Evolutionary conservation across 2,888 invertebrate species (phyloP).

Genomic region (Pseudanteris insignis): DNA sequence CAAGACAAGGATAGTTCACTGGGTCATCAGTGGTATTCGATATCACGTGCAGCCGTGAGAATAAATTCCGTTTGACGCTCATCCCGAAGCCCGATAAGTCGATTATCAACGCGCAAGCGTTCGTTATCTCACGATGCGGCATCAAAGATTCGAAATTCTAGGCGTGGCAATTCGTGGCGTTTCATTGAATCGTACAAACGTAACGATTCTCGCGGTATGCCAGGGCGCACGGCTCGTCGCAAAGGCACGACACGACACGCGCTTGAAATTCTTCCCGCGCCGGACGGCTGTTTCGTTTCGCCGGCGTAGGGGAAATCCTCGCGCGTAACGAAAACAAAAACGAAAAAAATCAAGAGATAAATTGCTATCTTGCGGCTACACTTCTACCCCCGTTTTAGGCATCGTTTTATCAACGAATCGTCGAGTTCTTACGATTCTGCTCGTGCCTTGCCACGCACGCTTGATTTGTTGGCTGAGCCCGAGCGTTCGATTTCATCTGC

Average conservation of each 20-base stretch:
- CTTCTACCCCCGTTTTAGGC: conserved; percentile 38
- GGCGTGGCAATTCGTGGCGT: no score
- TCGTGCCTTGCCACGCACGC: conserved; percentile 32
- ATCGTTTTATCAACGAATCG: conserved; percentile 44
- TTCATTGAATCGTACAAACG: conserved; percentile 25
- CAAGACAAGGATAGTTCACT: no score
- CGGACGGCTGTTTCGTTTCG: conserved; percentile 7
- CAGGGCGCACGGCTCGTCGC: conserved; percentile 10
- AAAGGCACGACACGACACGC: conserved; percentile 34
- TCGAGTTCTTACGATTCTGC: conserved; percentile 45
- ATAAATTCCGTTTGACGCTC: no score
- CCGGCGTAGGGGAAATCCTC: conserved; percentile 34
- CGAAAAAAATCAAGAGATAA: no score
- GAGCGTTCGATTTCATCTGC: conserved; percentile 44
- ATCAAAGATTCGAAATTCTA: conserved; percentile 9
- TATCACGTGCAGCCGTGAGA: no score
- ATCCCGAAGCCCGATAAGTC: no score
- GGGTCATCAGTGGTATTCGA: no score
- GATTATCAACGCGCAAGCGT: no score
- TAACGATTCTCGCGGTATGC: conserved; percentile 25
- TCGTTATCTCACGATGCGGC: background rate
- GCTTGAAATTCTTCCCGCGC: conserved; percentile 32
- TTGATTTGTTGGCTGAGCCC: conserved; percentile 43
- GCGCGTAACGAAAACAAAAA: conserved; percentile 23
- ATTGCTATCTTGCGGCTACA: conserved; percentile 39